Evolutionary conservation across 1,140 invertebrate species (phyloP).

Genomic region (Heliconius melpomene): DNA sequence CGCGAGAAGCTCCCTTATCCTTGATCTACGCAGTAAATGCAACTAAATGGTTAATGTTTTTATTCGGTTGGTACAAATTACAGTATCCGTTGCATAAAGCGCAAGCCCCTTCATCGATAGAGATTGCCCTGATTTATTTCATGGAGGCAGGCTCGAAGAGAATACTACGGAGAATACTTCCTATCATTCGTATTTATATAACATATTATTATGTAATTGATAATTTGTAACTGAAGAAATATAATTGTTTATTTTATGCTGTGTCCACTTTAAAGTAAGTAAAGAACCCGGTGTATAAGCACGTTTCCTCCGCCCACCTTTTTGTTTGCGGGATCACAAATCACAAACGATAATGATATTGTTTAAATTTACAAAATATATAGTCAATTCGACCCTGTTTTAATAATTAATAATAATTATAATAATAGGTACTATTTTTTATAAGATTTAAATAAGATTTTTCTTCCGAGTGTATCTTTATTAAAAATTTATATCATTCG

Average conservation of each 20-base stretch:
- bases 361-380: too few relatives aligned
- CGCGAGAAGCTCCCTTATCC: conserved; percentile 58
- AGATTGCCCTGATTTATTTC: conserved; percentile 72
- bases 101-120: conserved; percentile 56
- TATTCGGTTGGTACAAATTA: conserved; percentile 62
- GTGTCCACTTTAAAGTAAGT: too few relatives aligned
- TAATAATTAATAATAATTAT: too few relatives aligned
- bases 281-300: too few relatives aligned
- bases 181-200: neutral
- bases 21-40: conserved; percentile 64
- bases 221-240: too few relatives aligned
- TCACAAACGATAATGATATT: too few relatives aligned
- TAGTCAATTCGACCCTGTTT: too few relatives aligned
- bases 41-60: conserved; percentile 70
- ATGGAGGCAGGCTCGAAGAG: neutral
- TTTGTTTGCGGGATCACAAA: too few relatives aligned
- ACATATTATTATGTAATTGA: neutral
- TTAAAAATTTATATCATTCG: neutral
- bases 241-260: neutral
- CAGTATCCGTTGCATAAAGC: conserved; percentile 66
- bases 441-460: neutral
- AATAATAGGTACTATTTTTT: too few relatives aligned
- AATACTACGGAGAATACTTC: neutral
- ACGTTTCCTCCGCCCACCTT: too few relatives aligned
- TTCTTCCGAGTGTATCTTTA: neutral